These are phyloP conservation scores for Epirrhoe alternata DNA, from an alignment of 2,888 invertebrate species.

Conservation along the genomic window DNA sequence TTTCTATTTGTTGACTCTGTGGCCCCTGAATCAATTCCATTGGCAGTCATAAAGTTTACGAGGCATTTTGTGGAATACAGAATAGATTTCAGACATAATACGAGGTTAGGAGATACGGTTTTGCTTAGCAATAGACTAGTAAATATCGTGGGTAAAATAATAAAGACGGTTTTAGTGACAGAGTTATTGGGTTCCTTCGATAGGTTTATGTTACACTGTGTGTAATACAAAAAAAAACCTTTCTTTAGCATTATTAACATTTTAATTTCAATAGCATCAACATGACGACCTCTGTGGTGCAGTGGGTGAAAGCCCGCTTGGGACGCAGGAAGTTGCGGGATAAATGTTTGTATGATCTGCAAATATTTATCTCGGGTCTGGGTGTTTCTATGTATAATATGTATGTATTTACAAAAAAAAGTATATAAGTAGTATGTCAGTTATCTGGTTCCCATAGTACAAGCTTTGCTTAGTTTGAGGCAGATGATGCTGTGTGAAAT, in stretches of 20 bases:
- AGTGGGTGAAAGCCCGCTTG: no score
- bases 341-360: no score
- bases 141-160: slow-evolving; percentile 27
- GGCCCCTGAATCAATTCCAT: slow-evolving; percentile 37
- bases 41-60: slow-evolving; percentile 37
- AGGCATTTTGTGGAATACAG: slow-evolving; percentile 37
- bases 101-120: slow-evolving; percentile 27
- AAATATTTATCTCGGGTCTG: no score
- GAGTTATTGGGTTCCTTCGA: slow-evolving; percentile 11
- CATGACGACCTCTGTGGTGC: no score
- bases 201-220: slow-evolving; percentile 11
- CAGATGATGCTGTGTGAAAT: no score
- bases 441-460: no score
- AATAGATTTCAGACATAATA: slow-evolving; percentile 36
- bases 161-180: slow-evolving; percentile 15
- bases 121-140: slow-evolving; percentile 34
- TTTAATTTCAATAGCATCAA: not conserved
- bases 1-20: slow-evolving; percentile 35
- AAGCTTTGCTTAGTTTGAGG: no score
- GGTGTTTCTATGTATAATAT: no score
- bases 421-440: no score
- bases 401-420: no score
- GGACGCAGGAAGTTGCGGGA: no score
- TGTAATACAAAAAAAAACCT: not conserved
- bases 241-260: not conserved